A percentile compares a stretch with the other conserved stretches of the same genome.
phyloP scores from a whole-genome alignment of 2,797 vertebrate species.

The Sitta carolinensis region DNA sequence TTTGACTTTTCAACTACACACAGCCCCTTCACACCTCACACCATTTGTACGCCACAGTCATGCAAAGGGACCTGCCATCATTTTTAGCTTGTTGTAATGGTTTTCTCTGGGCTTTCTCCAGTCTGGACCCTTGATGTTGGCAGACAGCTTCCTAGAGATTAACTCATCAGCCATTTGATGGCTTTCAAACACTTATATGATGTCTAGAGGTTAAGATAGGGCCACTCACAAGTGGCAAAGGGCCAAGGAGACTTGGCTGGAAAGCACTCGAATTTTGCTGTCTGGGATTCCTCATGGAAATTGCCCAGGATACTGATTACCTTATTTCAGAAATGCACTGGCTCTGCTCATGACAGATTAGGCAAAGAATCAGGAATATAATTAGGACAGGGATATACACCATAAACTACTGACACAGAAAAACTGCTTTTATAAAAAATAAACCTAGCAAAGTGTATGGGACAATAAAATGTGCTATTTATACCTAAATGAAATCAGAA shows the following conservation, averaged over 20 bases:
- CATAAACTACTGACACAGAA: neutral
- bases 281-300: neutral
- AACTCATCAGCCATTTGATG: neutral
- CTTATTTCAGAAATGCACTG: neutral
- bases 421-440: neutral
- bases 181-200: neutral
- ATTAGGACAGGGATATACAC: neutral
- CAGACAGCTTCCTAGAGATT: neutral
- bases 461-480: neutral
- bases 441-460: neutral
- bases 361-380: neutral
- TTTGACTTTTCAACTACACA: neutral
- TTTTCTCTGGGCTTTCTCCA: neutral
- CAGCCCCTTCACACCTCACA: neutral
- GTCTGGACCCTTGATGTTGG: neutral
- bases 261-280: neutral
- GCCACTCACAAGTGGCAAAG: neutral
- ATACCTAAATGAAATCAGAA: neutral
- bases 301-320: neutral
- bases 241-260: constrained; percentile 1
- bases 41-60: rapidly evolving
- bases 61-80: neutral
- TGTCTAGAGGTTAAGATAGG: neutral
- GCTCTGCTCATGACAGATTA: neutral
- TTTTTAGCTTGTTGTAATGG: neutral